Evolutionary conservation across 2,113 vertebrate species (phyloP).

Genomic region (Edolisoma coerulescens): DNA sequence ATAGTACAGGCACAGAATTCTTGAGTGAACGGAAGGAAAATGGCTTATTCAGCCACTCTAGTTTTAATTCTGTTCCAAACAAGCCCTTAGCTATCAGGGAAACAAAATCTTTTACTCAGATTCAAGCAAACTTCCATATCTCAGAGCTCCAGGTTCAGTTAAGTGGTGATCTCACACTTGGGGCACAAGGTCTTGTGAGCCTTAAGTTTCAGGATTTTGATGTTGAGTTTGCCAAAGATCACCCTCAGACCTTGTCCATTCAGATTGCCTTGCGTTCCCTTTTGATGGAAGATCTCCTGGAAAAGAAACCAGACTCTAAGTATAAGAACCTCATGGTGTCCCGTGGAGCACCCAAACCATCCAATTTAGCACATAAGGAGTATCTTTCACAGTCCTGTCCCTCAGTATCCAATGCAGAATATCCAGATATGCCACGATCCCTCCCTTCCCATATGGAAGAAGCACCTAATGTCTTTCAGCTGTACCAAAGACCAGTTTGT

Average conservation of each 20-base stretch:
- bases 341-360: slow-evolving; percentile 90
- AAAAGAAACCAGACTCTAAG: slow-evolving; percentile 88
- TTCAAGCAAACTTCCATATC: slow-evolving; percentile 87
- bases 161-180: slow-evolving; percentile 88
- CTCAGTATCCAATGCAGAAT: slow-evolving; percentile 82
- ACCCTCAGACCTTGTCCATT: slow-evolving; percentile 85
- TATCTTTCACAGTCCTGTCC: slow-evolving; percentile 97
- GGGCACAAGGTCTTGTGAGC: slow-evolving; percentile 92
- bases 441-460: slow-evolving; percentile 96
- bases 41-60: slow-evolving; percentile 85
- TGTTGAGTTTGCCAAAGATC: slow-evolving; percentile 91
- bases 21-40: slow-evolving; percentile 76
- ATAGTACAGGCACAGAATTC: slow-evolving; percentile 75
- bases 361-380: slow-evolving; percentile 87
- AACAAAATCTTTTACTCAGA: slow-evolving; percentile 84
- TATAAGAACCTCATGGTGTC: slow-evolving; percentile 97
- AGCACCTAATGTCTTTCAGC: slow-evolving; percentile 94
- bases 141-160: slow-evolving; percentile 92
- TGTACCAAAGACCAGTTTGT: slow-evolving; percentile 89
- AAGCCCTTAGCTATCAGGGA: slow-evolving; percentile 71
- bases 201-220: slow-evolving; percentile 93
- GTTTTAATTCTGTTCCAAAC: slow-evolving; percentile 69
- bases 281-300: slow-evolving; percentile 95
- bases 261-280: slow-evolving; percentile 90
- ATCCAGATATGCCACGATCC: slow-evolving; percentile 94